phyloP scores from a whole-genome alignment of 1,140 invertebrate genomes.

The Popillia japonica region DNA sequence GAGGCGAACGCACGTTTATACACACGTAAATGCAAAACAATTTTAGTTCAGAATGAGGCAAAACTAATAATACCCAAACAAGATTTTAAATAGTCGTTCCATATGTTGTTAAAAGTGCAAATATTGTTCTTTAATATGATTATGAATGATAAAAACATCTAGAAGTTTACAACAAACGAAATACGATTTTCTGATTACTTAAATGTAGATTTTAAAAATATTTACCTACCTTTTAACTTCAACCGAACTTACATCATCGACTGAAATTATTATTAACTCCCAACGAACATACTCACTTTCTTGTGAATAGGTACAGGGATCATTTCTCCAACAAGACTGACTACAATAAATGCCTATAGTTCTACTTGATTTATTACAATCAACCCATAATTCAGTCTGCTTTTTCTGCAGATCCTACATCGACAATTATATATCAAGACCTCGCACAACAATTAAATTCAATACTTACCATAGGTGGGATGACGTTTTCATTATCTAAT shows the following conservation, averaged over 20 bases:
- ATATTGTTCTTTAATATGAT: no score
- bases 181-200: background rate
- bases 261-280: slow-evolving; percentile 30
- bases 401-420: background rate
- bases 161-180: no score
- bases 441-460: background rate
- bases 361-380: background rate
- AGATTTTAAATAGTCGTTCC: no score
- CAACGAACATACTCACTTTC: background rate
- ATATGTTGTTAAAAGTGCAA: no score
- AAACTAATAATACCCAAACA: no score
- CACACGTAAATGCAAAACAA: no score
- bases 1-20: no score
- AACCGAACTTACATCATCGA: background rate
- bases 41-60: no score
- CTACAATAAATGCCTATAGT: slow-evolving; percentile 29
- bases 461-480: background rate
- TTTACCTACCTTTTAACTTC: slow-evolving; percentile 14
- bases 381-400: background rate
- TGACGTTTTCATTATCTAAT: background rate
- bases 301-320: no score
- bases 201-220: background rate
- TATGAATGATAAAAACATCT: no score
- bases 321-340: background rate
- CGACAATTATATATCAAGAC: background rate